Evolutionary conservation across 2,888 invertebrate genomes (phyloP).

Genomic region (Rapana venosa): DNA sequence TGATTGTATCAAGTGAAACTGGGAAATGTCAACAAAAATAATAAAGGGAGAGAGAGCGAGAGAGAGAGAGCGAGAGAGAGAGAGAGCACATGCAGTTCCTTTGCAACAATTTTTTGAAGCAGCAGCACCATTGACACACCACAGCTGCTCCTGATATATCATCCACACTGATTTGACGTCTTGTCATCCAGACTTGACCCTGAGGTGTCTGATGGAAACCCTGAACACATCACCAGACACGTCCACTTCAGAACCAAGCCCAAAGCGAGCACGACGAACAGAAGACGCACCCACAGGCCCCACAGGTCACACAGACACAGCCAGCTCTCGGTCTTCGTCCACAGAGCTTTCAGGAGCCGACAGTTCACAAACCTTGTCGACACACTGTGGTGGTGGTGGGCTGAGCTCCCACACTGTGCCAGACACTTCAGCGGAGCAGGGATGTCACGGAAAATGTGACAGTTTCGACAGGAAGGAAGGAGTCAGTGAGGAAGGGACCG

Average conservation of each 20-base stretch:
- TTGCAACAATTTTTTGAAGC: background rate
- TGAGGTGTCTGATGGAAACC: conserved; percentile 68
- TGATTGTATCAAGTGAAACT: too few species aligned
- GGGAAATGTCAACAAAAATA: too few species aligned
- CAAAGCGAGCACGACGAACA: background rate
- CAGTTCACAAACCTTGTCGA: background rate
- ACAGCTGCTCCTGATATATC: background rate
- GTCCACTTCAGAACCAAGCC: background rate
- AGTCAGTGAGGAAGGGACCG: too few species aligned
- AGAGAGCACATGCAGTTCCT: background rate
- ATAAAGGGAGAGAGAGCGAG: background rate
- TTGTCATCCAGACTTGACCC: conserved; percentile 62
- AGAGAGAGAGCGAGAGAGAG: background rate
- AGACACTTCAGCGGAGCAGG: background rate
- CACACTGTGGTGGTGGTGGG: background rate
- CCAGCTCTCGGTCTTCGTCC: background rate
- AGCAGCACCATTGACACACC: background rate
- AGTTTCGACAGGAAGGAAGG: background rate
- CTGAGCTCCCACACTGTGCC: background rate
- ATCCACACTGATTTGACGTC: background rate
- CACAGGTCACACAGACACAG: background rate
- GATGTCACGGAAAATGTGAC: background rate
- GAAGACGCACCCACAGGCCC: background rate
- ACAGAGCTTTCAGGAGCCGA: background rate
- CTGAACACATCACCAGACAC: background rate